Evolutionary conservation across 1,140 invertebrate species (phyloP), one percentile per base, ranked within the genome.

Genomic region (Gerris buenoi): DNA sequence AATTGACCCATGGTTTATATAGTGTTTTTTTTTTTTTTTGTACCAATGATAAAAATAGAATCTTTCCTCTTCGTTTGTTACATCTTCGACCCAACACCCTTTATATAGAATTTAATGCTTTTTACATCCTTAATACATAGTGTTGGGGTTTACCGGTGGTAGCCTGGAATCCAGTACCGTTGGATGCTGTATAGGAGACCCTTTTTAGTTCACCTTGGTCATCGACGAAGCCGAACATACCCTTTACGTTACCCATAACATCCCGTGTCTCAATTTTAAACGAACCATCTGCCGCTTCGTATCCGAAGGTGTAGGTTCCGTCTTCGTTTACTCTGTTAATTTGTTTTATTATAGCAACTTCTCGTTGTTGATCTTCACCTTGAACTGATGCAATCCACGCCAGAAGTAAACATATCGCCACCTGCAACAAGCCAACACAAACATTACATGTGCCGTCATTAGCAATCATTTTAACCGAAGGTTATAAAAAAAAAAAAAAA

Each of bases 201-300:
- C 88, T 81, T 78, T 92, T 90, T 65, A 91, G 84, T 75, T 89
- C 84, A 5, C 90, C 90, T 69, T 85, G 82, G 56, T 86, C 83
- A 73, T 92, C 89, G 33, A 91, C 81, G 77, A 89, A 93, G 65
- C 90, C 90, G 76, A 91, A 93, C 29, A 89, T 90, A 61, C 90
- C 90, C 75, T 90, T 89, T 56, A 92, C 88, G 74, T 90, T 88
- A 91, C 88, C 74, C 68, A 86, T 77, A 26, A 88, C 85, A 74
- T 89, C 88, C 67, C 89, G 79, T 70, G 88, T 91, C 77, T 92
- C 90, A 66, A 91, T 88, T 78, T 90, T 91, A 75, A 89, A 89
- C 0, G 87, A 88, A 23, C 89, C 89, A 76, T 91, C 89, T 63
- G 85, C 88, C 1, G 88, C 88, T 78, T 91, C 90, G 72, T 89